These are phyloP conservation scores for Chrysemys picta DNA, from an alignment of 2,113 vertebrate genomes.

Conservation along the genomic window DNA sequence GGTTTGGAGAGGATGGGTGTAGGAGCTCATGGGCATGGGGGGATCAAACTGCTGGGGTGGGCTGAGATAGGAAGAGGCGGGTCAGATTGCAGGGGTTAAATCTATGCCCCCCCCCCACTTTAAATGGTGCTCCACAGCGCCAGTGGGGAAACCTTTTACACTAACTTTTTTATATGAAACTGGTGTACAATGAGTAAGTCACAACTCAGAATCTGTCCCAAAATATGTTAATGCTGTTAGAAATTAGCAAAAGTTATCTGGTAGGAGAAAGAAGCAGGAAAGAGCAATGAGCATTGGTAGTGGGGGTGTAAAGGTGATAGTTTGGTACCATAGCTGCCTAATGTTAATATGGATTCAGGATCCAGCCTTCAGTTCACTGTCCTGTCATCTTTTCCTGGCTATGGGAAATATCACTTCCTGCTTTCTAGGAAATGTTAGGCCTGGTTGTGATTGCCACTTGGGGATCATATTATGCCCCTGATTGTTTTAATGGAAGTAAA, in stretches of 20 bases:
- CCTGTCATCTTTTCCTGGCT: too few species aligned
- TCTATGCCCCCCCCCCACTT: not conserved
- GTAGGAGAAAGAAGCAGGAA: not conserved
- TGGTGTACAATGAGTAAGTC: not conserved
- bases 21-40: not conserved
- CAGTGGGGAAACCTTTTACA: not conserved
- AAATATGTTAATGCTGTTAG: not conserved
- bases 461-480: not conserved
- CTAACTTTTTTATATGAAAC: not conserved
- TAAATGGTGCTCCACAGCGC: not conserved
- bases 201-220: not conserved
- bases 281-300: not conserved
- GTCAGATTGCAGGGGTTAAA: not conserved
- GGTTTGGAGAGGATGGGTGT: not conserved
- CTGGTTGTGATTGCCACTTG: not conserved
- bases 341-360: not conserved
- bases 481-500: not conserved
- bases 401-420: not conserved
- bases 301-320: not conserved
- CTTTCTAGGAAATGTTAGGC: not conserved
- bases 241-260: not conserved
- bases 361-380: not conserved
- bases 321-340: not conserved
- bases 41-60: not conserved
- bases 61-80: not conserved